These are phyloP conservation scores for Muscidifurax raptorellus DNA, from an alignment of 1,140 invertebrate genomes.

Conservation along the genomic window DNA sequence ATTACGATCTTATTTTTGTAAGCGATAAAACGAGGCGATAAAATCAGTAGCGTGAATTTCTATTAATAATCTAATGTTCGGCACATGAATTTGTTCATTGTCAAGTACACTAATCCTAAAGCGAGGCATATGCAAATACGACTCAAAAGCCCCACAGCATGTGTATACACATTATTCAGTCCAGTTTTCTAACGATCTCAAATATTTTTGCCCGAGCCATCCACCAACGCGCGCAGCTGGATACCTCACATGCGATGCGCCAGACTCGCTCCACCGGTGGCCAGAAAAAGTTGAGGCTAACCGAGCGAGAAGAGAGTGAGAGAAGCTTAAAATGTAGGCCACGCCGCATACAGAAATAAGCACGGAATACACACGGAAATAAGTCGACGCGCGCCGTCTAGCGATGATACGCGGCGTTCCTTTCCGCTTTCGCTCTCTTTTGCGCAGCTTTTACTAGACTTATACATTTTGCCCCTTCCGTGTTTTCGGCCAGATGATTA, in stretches of 20 bases:
- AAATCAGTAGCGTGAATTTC: not conserved
- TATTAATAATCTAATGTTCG: not conserved
- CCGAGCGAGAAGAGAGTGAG: constrained; percentile 4
- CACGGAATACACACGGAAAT: constrained; percentile 42
- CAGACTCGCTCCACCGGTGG: constrained; percentile 5
- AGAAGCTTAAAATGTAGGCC: constrained; percentile 50
- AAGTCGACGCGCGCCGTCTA: constrained; percentile 20
- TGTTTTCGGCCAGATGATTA: too few relatives aligned
- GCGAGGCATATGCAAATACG: too few relatives aligned
- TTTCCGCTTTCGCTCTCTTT: constrained; percentile 1
- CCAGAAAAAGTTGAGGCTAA: constrained; percentile 28
- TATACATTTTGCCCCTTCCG: not conserved
- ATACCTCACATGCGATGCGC: not conserved
- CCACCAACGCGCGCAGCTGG: not conserved
- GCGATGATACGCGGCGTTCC: constrained; percentile 14
- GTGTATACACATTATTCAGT: not conserved
- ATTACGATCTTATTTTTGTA: too few relatives aligned
- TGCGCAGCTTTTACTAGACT: not conserved
- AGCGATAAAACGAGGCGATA: too few relatives aligned
- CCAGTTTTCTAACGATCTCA: not conserved
- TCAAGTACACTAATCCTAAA: not conserved
- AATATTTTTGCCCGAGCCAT: constrained; percentile 7
- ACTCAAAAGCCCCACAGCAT: not conserved
- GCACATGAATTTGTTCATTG: not conserved
- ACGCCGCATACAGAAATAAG: constrained; percentile 49